Evolutionary conservation across 2,113 vertebrate genomes (phyloP).

Genomic region (Microcebus murinus): DNA sequence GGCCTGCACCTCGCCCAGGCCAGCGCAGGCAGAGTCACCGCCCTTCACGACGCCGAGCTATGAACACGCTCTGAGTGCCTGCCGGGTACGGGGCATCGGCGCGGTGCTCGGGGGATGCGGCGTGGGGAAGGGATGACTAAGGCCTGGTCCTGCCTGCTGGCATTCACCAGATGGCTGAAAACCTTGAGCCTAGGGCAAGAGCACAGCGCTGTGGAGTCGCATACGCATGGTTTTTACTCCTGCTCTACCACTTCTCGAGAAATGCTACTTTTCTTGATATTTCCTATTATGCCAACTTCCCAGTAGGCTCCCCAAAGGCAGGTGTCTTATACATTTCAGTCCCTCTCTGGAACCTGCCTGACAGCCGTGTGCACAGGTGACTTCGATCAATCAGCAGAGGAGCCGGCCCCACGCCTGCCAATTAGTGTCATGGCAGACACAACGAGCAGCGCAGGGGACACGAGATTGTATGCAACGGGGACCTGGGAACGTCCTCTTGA

Average conservation of each 20-base stretch:
- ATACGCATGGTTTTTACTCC: neutral
- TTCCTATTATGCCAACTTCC: neutral
- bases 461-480: rapidly evolving
- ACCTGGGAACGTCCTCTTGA: neutral
- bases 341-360: neutral
- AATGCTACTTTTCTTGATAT: neutral
- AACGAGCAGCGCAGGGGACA: rapidly evolving
- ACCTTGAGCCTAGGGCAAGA: neutral
- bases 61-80: rapidly evolving
- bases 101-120: rapidly evolving
- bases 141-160: neutral
- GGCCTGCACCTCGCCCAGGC: neutral
- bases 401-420: neutral
- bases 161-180: neutral
- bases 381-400: neutral
- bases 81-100: rapidly evolving
- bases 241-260: neutral
- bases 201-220: neutral
- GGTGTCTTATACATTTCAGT: too few species aligned
- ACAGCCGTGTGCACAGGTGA: neutral
- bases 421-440: neutral
- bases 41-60: rapidly evolving
- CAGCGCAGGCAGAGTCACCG: neutral
- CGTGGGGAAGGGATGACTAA: neutral
- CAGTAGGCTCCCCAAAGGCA: neutral